A percentile compares a stretch with the other conserved stretches of the same genome.
Evolutionary conservation across 64 coral and sea anemone genomes (phyloP).

Genomic region (Catalaphyllia jardinei): DNA sequence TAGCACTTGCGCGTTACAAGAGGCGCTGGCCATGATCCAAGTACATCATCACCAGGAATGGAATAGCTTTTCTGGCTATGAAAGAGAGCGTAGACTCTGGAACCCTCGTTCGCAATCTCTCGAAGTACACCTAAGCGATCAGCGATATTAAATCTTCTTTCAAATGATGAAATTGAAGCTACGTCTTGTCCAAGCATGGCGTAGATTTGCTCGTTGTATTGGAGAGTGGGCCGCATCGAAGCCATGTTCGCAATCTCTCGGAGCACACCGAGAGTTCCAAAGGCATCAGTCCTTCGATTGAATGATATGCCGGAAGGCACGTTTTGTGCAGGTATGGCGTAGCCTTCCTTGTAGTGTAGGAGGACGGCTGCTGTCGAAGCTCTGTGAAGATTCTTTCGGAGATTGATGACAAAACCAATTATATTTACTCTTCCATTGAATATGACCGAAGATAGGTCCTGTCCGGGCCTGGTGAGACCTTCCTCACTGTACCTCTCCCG

Average conservation of each 20-base stretch:
- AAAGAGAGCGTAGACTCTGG: neutral
- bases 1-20: neutral
- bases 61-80: neutral
- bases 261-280: too few species aligned
- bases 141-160: neutral
- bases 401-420: neutral
- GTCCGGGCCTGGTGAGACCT: too few species aligned
- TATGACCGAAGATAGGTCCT: too few species aligned
- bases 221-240: too few species aligned
- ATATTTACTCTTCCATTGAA: neutral
- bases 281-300: too few species aligned
- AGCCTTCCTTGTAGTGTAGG: neutral
- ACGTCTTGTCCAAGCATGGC: too few species aligned
- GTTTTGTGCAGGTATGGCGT: neutral
- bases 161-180: too few species aligned
- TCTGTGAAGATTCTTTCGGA: too few species aligned
- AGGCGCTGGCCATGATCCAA: neutral
- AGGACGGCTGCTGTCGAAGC: neutral
- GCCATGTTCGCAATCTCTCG: too few species aligned
- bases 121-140: neutral
- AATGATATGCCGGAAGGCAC: neutral
- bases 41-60: neutral
- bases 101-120: neutral
- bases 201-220: too few species aligned
- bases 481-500: too few species aligned